Evolutionary conservation across 2,797 vertebrate genomes (phyloP), one percentile per base, ranked within the genome.

Genomic region (Calcarius lapponicus): DNA sequence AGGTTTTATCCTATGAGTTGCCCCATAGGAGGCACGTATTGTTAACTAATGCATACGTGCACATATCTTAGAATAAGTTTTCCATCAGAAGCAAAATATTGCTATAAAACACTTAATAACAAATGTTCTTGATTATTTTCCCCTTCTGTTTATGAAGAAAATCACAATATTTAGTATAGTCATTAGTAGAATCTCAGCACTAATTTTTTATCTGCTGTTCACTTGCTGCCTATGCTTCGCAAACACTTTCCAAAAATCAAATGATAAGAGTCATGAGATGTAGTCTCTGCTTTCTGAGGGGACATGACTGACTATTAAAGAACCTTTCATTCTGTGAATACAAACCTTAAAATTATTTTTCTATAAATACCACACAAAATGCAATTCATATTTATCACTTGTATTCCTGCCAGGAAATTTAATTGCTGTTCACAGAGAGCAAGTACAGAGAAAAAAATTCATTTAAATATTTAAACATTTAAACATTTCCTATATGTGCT

Each of bases 391-490:
- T 92, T 87, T 93, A 76, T 91, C 42, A 48, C 26, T 87, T 89
- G 60, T 60, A 78, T 74, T 88, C 34, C 69, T 7, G 12, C 61
- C 83, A 92, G 83, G 20, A 90, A 91, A 86, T 86, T 57, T 60
- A 96, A 96, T 88, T 95, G 86, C 74, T 78, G 42, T 66, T 90
- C 69, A 80, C 36, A 82, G 53, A 94, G 8, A 92, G 7, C 34
- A 90, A 69, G 25, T 50, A 36, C 9, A 19, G 54, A 84, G 57
- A 87, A 95, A 47, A 15, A 73, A 43, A 20, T 8, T 76, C 19
- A 91, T 79, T 92, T 93, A 85, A 96, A 90, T 86, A 95, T 89
- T 88, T 75, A 80, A 92, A 43, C 14, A 75, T 69, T 65, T 45
- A 71, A 90, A 86, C 6, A 21, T 88, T 94, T 83, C 36, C 32